Conservation (phyloP, 2,113 vertebrate genomes). For the Chitala chitala region DNA sequence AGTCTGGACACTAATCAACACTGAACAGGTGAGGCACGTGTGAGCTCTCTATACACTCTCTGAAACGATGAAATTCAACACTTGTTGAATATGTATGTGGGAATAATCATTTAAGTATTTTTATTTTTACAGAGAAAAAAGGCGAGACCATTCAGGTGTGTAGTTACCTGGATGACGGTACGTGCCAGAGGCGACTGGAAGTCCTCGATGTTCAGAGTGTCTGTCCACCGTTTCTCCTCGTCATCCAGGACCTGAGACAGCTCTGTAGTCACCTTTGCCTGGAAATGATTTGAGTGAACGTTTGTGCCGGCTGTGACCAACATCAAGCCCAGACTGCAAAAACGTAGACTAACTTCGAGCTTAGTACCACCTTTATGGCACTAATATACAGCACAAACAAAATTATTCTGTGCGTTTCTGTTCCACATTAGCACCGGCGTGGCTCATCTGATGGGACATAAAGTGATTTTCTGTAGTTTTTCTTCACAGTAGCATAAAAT, state of each 20-base stretch:
- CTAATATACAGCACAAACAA: no score
- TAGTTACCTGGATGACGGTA: slow-evolving; percentile 62
- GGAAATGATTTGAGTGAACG: slow-evolving; percentile 10
- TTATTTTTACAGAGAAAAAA: neutral
- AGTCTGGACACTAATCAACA: no score
- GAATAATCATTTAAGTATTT: no score
- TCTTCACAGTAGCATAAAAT: no score
- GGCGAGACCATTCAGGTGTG: neutral
- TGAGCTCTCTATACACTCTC: no score
- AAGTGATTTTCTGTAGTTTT: no score
- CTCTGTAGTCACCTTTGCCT: slow-evolving; percentile 59
- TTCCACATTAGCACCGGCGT: no score
- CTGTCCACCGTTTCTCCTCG: slow-evolving; percentile 62
- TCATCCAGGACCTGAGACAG: slow-evolving; percentile 61
- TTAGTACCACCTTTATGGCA: neutral
- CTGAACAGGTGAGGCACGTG: no score
- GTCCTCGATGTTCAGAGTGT: slow-evolving; percentile 48
- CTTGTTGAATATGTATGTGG: neutral
- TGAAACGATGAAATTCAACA: no score
- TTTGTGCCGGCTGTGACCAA: neutral
- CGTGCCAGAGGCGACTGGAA: slow-evolving; percentile 57
- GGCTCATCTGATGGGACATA: no score
- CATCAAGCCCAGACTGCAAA: neutral
- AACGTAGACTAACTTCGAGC: neutral
- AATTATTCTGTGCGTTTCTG: no score